phyloP scores from a whole-genome alignment of 2,888 invertebrate species.

The Pachydiplax longipennis region DNA sequence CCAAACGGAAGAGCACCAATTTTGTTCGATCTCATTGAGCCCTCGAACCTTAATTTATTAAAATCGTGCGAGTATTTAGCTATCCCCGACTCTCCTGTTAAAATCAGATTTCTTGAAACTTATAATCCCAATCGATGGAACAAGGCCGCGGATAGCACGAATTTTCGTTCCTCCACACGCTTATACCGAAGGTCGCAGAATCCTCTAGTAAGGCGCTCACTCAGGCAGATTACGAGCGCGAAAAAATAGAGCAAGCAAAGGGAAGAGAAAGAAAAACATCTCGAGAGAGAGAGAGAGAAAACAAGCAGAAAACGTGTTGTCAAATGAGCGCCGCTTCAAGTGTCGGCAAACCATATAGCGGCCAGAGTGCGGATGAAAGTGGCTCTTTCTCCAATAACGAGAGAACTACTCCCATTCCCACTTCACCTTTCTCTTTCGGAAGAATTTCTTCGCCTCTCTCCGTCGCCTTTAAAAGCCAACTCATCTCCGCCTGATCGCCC shows the following conservation, averaged over 20 bases:
- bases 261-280: background rate
- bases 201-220: background rate
- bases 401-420: background rate
- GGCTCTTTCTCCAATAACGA: background rate
- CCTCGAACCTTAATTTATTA: too few species aligned
- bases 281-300: background rate
- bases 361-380: background rate
- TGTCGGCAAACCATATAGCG: background rate
- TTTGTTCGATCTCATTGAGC: too few species aligned
- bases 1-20: too few species aligned
- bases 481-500: background rate
- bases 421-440: background rate
- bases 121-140: too few species aligned
- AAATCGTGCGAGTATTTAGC: too few species aligned
- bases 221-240: background rate
- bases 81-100: too few species aligned
- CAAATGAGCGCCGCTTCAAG: background rate
- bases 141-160: too few species aligned
- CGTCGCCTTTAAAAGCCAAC: background rate
- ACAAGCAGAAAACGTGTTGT: background rate
- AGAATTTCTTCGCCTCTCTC: background rate
- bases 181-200: too few species aligned
- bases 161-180: too few species aligned
- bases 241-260: background rate
- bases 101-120: too few species aligned